Evolutionary conservation across 2,888 invertebrate genomes (phyloP), one percentile per base, ranked within the genome.

Genomic region (Elegia similella): DNA sequence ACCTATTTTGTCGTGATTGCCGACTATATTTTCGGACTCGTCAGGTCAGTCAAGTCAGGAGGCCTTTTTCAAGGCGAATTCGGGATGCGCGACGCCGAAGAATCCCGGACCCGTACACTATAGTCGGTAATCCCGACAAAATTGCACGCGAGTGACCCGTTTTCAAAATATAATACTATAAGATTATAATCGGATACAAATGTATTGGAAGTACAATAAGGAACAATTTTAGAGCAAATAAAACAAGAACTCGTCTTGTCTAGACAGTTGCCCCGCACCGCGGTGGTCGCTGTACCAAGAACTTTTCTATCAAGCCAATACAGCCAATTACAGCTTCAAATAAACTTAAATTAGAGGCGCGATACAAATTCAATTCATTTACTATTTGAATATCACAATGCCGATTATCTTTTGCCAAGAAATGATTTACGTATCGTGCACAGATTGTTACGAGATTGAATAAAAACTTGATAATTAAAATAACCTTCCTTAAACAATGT

Each of bases 251-350:
- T 10, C 38, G 38, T 38, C 38, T n/a, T 6, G 47, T 48, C 47
- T 48, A 48, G 48, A 15, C 32, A n/a, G 12, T 10, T 46, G 12
- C 17, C 46, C 23, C n/a, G 46, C 46, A 23, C 46, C 46, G n/a
- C 48, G 8, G 48, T 10, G 32, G 48, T 5, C 30, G 29, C 7
- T 3, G 48, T 32, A 48, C 30, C 48, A 48, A 48, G 13, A 15
- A 32, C 48, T 48, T 48, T 48, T 48, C 48, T 15, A 48, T 48
- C 32, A 48, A 48, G 32, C 48, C 48, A 48, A 48, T 48, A 48
- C 2, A 48, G 48, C 48, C 48, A 48, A 48, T 48, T 48, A 48
- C 15, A 32, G 48, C 48, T 10, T 32, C 30, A 6, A 32, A 32
- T 32, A 32, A n/a, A 32, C 48, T 32, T 15, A 32, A 48, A 48